Evolutionary conservation across 2,888 invertebrate genomes (phyloP), one percentile per base, ranked within the genome.

Genomic region (Dryobotodes eremita): DNA sequence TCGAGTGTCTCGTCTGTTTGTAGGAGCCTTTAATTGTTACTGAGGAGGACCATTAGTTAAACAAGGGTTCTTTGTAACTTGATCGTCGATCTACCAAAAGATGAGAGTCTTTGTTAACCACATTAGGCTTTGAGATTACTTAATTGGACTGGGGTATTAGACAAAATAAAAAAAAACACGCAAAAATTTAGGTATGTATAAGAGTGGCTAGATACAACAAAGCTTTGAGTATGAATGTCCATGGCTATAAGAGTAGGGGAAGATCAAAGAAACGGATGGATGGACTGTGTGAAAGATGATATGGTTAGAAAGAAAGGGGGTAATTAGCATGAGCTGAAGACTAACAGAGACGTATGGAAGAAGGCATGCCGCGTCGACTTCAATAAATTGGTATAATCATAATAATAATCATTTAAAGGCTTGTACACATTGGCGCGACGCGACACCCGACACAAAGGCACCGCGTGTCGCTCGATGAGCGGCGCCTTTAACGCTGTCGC

Each of bases 31-130:
- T n/a, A n/a, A n/a, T n/a, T n/a, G n/a, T n/a, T n/a, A n/a, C n/a
- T n/a, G n/a, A n/a, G n/a, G n/a, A n/a, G n/a, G n/a, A n/a, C n/a
- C n/a, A n/a, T n/a, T n/a, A n/a, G n/a, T n/a, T n/a, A n/a, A n/a
- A n/a, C n/a, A n/a, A n/a, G 26, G 61, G 26, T 5, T 73, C 36
- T 68, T 48, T 69, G 68, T 59, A 66, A 66, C 31, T 7, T 20
- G 42, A n/a, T 7, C 17, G 20, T 36, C 36, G 48, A 20, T 36
- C 55, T 8, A 59, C 23, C 59, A 50, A 61, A 42, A 36, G 17
- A 73, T 26, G 48, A 66, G 2, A 57, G 55, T 15, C 26, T n/a
- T 57, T 69, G 26, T 57, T 69, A 1, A 13, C 11, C 17, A 17
- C 17, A 42, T 20, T 7, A 42, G 26, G 13, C 13, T 50, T 20